Conservation (phyloP, 1,140 invertebrate species). For the Carcinoscorpius rotundicauda region DNA sequence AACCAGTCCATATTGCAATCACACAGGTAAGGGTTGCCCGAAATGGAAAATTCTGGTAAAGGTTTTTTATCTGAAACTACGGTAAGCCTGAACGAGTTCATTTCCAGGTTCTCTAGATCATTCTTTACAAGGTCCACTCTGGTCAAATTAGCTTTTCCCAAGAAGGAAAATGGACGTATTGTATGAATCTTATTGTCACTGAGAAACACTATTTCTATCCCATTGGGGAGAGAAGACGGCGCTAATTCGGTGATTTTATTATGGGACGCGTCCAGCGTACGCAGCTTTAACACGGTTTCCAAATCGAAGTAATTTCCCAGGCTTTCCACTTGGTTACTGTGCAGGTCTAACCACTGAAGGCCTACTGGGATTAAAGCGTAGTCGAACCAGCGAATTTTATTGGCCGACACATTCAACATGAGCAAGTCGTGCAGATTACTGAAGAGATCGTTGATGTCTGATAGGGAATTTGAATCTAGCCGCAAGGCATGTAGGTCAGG, state of each 20-base stretch:
- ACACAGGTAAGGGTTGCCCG: conserved; percentile 73
- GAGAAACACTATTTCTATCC: conserved; percentile 61
- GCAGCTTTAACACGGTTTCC: conserved; percentile 53
- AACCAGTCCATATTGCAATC: conserved; percentile 85
- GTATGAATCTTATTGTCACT: conserved; percentile 67
- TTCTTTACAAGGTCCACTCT: conserved; percentile 74
- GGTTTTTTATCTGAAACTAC: conserved; percentile 46
- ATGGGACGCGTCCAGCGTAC: conserved; percentile 68
- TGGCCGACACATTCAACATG: conserved; percentile 85
- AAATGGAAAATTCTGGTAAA: conserved; percentile 72
- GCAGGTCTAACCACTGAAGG: conserved; percentile 78
- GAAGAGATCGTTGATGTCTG: conserved; percentile 72
- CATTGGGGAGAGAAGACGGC: conserved; percentile 54
- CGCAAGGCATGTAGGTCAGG: conserved; percentile 68
- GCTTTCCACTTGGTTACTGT: conserved; percentile 71
- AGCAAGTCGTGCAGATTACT: conserved; percentile 63
- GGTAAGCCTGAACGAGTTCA: conserved; percentile 58
- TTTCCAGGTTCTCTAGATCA: conserved; percentile 64
- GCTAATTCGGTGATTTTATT: conserved; percentile 65
- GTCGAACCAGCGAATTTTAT: conserved; percentile 79
- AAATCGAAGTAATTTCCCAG: conserved; percentile 69
- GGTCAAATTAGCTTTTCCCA: conserved; percentile 66
- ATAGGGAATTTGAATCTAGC: conserved; percentile 69
- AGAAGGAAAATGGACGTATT: conserved; percentile 67
- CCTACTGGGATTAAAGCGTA: conserved; percentile 67